Conservation (phyloP, 2,888 invertebrate species). For the Eledone cirrhosa region DNA sequence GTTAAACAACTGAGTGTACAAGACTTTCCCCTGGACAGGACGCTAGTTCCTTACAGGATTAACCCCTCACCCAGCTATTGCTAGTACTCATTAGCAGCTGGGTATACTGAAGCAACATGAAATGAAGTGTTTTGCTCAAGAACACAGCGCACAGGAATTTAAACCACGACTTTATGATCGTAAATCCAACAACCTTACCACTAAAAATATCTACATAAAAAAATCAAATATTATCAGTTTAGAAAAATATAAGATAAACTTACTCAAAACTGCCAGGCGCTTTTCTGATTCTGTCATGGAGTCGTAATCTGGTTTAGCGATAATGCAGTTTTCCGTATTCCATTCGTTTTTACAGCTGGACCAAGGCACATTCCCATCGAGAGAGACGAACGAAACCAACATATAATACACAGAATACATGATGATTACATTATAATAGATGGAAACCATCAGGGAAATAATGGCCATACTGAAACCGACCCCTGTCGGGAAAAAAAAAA, state of each 20-base stretch:
- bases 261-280: background rate
- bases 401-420: conserved; percentile 66
- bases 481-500: conserved; percentile 38
- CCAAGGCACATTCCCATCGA: conserved; percentile 67
- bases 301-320: background rate
- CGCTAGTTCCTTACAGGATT: no score
- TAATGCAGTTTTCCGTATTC: conserved; percentile 36
- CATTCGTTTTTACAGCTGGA: conserved; percentile 66
- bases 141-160: no score
- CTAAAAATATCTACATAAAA: no score
- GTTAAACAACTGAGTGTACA: no score
- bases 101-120: no score
- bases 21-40: no score
- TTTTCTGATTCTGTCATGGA: conserved; percentile 15
- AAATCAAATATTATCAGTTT: no score
- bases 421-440: conserved; percentile 70
- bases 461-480: conserved; percentile 47
- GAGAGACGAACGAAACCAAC: conserved; percentile 57
- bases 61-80: no score
- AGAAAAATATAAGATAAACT: background rate
- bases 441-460: conserved; percentile 44
- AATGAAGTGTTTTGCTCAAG: no score
- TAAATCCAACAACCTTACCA: no score
- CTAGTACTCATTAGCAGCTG: no score
- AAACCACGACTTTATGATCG: no score